Percentiles rank a stretch among this genome's conserved stretches.
These are phyloP conservation scores for Oreohelix idahoensis DNA, from an alignment of 1,140 invertebrate genomes.

Conservation along the genomic window DNA sequence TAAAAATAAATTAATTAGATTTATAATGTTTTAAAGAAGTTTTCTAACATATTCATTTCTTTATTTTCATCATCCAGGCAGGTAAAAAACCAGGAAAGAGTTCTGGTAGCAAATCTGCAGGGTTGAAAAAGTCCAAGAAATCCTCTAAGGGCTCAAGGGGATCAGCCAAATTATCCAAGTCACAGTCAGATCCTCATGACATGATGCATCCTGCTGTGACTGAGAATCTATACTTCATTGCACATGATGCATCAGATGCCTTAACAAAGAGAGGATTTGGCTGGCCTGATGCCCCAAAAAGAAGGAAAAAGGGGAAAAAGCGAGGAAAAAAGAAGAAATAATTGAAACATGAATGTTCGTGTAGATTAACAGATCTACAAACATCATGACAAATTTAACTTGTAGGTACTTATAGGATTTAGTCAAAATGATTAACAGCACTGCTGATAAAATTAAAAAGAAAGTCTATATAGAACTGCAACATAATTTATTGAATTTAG, in stretches of 20 bases:
- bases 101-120: conserved; percentile 56
- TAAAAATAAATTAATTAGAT: too few species aligned
- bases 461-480: too few species aligned
- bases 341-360: neutral
- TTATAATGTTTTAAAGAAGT: too few species aligned
- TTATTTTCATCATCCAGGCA: conserved; percentile 20
- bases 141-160: conserved; percentile 54
- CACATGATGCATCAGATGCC: conserved; percentile 65
- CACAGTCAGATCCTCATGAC: conserved; percentile 55
- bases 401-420: too few species aligned
- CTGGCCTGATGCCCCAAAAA: conserved; percentile 55
- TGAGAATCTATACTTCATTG: conserved; percentile 69
- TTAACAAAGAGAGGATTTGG: conserved; percentile 63
- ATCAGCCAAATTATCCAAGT: conserved; percentile 55
- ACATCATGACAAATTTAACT: too few species aligned
- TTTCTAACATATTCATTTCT: too few species aligned
- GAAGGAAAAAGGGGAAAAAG: conserved; percentile 57
- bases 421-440: too few species aligned
- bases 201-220: conserved; percentile 63
- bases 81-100: conserved; percentile 66
- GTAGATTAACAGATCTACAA: too few species aligned
- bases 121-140: conserved; percentile 47
- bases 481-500: too few species aligned
- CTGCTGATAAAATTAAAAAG: too few species aligned
- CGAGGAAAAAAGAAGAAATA: conserved; percentile 55